Evolutionary conservation across 1,140 invertebrate species (phyloP), one percentile per base, ranked within the genome.

Genomic region (Nephila pilipes): DNA sequence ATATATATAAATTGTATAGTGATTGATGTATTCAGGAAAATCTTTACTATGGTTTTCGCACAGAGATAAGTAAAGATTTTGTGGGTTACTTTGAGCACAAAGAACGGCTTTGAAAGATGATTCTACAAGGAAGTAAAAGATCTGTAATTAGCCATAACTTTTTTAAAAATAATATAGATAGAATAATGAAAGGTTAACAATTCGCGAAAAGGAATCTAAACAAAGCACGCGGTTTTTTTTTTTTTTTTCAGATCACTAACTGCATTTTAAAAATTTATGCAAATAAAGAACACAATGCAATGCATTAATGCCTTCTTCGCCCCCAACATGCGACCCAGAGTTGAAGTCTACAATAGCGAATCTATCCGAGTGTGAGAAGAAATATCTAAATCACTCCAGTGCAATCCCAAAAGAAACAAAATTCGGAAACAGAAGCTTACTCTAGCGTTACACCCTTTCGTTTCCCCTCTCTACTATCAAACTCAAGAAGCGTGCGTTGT

Each of bases 381-480:
- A 79, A 36, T 16, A 54, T 69, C 63, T 63, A 36, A 75, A 79
- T 25, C 65, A 25, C 60, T 89, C 69, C 16, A n/a, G n/a, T 79
- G 65, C 22, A 69, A 88, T 88, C 60, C n/a, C 54, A 6, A 55
- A 54, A 54, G 69, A 65, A 57, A 32, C 38, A 63, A 38, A 65
- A 69, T 89, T 79, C 60, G 32, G 46, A 79, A 89, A 29, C 87
- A 57, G 25, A 79, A 89, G 65, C 69, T 89, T 79, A 88, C 63
- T 88, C 87, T 88, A 88, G 87, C 87, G 57, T 65, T 63, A 87
- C 85, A 18, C 22, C 36, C 20, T 32, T 38, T n/a, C 18, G 58
- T 25, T 65, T 38, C n/a, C 38, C 54, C 3, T 32, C 55, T 63
- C 14, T 32, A 38, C 54, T 55, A 29, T 57, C 25, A 65, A n/a